These are phyloP conservation scores for Hyla sarda DNA, from an alignment of 2,113 vertebrate species.

Conservation along the genomic window DNA sequence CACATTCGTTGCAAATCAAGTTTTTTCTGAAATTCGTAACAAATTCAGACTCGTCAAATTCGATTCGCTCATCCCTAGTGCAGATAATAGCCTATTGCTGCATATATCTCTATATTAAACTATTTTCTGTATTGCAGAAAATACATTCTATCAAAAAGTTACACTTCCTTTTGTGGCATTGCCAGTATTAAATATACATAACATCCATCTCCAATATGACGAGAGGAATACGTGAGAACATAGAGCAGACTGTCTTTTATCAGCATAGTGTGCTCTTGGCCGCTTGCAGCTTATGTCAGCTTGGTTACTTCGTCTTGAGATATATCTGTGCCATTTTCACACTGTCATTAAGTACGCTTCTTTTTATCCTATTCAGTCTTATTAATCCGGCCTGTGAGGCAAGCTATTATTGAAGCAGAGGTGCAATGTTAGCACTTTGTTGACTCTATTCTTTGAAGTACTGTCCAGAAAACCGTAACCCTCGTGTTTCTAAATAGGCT, in stretches of 20 bases:
- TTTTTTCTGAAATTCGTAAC: no score
- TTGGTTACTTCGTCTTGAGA: not conserved
- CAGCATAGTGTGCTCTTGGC: not conserved
- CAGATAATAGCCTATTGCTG: no score
- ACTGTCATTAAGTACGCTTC: not conserved
- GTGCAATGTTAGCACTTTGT: constrained; percentile 28
- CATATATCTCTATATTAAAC: no score
- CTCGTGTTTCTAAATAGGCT: constrained; percentile 36
- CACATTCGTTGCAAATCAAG: no score
- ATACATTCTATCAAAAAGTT: not conserved
- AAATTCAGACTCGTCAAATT: no score
- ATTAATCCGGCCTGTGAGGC: constrained; percentile 8
- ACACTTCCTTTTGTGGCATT: not conserved
- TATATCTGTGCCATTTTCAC: constrained; percentile 9
- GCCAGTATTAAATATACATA: not conserved
- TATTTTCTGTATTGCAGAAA: no score
- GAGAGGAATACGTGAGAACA: not conserved
- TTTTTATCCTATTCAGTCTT: constrained; percentile 7
- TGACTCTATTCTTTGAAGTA: constrained; percentile 43
- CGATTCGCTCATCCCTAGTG: no score
- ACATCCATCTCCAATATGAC: not conserved
- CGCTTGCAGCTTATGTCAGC: not conserved
- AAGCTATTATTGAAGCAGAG: constrained; percentile 27
- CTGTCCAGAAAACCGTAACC: constrained; percentile 14
- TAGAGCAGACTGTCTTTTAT: not conserved